Evolutionary conservation across 2,888 invertebrate species (phyloP).

Genomic region (Phlogophora meticulosa): DNA sequence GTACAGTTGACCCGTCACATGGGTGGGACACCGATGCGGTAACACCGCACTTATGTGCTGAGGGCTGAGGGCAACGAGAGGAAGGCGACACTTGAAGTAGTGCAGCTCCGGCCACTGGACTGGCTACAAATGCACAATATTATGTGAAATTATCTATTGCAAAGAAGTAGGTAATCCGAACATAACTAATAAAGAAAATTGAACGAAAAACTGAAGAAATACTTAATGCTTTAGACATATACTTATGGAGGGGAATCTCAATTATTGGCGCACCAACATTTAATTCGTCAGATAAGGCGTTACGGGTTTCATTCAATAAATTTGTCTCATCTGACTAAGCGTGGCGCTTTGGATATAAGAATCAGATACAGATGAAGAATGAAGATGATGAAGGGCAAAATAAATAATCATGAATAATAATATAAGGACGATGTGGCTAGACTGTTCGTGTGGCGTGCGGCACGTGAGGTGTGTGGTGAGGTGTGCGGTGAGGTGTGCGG

Average conservation of each 20-base stretch:
- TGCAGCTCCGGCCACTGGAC: background rate
- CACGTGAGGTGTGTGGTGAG: background rate
- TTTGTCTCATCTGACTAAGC: no score
- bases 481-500: background rate
- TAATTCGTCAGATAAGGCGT: background rate
- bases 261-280: background rate
- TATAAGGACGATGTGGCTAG: background rate
- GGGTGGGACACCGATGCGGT: background rate
- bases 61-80: background rate
- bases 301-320: background rate
- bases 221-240: background rate
- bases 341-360: background rate
- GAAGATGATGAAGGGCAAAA: constrained; percentile 2
- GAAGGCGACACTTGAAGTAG: constrained; percentile 7
- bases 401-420: background rate
- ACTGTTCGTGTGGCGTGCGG: background rate
- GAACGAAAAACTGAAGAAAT: background rate
- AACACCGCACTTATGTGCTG: background rate
- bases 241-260: background rate
- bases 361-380: constrained; percentile 9
- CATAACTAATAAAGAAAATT: background rate
- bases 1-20: background rate
- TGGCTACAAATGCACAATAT: background rate
- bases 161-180: background rate
- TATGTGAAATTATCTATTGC: background rate